Evolutionary conservation across 1,140 invertebrate species (phyloP).

Genomic region (Papilio polytes): DNA sequence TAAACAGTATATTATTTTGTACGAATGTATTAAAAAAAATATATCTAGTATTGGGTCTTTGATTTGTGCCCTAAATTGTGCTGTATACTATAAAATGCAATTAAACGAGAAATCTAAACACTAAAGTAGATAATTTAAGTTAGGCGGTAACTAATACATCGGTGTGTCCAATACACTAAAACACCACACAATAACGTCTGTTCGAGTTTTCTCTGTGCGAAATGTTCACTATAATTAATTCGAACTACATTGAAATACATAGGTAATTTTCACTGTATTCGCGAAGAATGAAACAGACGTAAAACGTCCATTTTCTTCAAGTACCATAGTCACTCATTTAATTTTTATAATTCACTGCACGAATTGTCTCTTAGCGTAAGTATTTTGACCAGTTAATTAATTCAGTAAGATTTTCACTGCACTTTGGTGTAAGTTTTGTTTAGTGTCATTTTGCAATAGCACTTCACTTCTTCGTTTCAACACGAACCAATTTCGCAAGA

Average conservation of each 20-base stretch:
- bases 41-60: background rate
- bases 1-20: background rate
- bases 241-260: background rate
- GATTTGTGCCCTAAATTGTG: background rate
- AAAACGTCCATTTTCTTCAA: background rate
- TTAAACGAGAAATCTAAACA: background rate
- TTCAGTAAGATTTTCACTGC: conserved; percentile 7
- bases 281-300: background rate
- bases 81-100: background rate
- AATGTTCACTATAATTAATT: background rate
- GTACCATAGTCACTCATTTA: background rate
- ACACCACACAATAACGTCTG: background rate
- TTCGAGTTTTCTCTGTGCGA: background rate
- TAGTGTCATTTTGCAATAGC: background rate
- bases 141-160: background rate
- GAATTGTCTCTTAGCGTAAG: background rate
- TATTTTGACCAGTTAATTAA: background rate
- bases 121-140: background rate
- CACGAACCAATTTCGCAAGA: background rate
- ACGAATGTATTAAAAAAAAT: background rate
- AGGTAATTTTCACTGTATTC: background rate
- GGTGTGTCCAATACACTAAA: background rate
- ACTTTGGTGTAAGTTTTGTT: conserved; percentile 18
- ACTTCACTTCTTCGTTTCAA: background rate
- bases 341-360: background rate